These are phyloP conservation scores for Steromphala cineraria DNA, from an alignment of 2,888 invertebrate species.

Conservation along the genomic window DNA sequence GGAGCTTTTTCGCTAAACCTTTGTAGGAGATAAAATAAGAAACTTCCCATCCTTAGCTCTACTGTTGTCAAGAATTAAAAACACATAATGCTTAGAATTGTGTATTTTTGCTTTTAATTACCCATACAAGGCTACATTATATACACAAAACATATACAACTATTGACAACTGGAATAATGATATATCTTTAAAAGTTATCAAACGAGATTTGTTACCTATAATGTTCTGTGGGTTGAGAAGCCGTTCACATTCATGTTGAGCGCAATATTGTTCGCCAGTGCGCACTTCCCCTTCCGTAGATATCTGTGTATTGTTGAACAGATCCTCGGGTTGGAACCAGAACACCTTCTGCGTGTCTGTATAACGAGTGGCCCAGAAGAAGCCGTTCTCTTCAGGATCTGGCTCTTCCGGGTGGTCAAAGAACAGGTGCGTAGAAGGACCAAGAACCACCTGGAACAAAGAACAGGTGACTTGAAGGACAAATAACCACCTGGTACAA, in stretches of 20 bases:
- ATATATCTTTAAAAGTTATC: not conserved
- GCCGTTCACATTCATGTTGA: conserved; percentile 45
- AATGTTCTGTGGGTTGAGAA: conserved; percentile 60
- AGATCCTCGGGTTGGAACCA: conserved; percentile 59
- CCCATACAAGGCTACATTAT: too few relatives aligned
- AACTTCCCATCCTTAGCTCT: too few relatives aligned
- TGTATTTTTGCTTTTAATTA: too few relatives aligned
- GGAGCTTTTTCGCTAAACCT: too few relatives aligned
- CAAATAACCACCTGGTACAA: too few relatives aligned
- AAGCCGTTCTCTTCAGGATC: conserved; percentile 68
- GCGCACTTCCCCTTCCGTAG: conserved; percentile 50
- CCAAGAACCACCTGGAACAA: conserved; percentile 62
- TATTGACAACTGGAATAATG: too few relatives aligned
- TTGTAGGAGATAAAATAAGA: too few relatives aligned
- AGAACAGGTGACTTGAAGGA: not conserved
- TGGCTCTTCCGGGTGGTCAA: conserved; percentile 67
- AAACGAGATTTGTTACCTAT: conserved; percentile 48
- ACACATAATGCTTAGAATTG: too few relatives aligned
- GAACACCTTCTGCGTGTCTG: conserved; percentile 59
- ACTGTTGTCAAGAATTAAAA: too few relatives aligned
- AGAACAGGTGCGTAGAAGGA: conserved; percentile 62
- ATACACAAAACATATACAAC: too few relatives aligned
- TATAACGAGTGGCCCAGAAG: conserved; percentile 70
- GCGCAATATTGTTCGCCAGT: conserved; percentile 50
- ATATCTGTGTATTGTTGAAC: conserved; percentile 50